Base-by-base conservation (phyloP, 2,113 vertebrate genomes). In the Myiozetetes cayanensis region DNA sequence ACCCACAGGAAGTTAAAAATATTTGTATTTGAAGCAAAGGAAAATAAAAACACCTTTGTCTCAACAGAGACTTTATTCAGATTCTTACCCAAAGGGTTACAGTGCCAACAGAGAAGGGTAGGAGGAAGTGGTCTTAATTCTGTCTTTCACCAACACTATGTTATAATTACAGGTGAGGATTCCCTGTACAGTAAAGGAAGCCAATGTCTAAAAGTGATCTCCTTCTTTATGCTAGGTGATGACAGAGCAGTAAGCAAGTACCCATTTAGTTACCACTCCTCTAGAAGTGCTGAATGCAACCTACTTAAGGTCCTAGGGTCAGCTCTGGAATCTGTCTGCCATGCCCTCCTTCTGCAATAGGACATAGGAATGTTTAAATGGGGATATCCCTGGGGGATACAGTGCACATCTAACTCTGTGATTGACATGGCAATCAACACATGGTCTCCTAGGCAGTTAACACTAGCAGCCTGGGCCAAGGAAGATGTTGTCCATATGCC, bases 41-140 rank as follows among this genome's bases (percentile, higher is more conserved):
- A 67, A 89, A 35, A 88, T 41, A 41, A 66, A 7, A 90, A 62
- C 19, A 55, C 10, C 47, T 56, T 87, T 93, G 89, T 96, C 96
- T 94, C 95, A 77, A 62, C 47, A 88, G 90, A 96, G 84, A 94
- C 90, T 97, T 97, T 97, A 97, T 97, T 97, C 70, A 93, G 72
- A 79, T 81, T 88, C 68, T 90, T 82, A 85, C 88, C 81, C 91
- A 94, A 79, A 71, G 58, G 87, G 41, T 86, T 95, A 96, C 90
- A 95, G 79, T 94, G 88, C 80, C 79, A 87, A 91, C 62, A 85
- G 74, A 88, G 76, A 86, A 22, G 85, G 52, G n/a, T 58, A 88
- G 20, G 63, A 94, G 35, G 83, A 94, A 80, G 52, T 73, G 50
- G 79, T 90, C 87, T 93, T 81, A 77, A 70, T 89, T 95, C 88